phyloP scores from a whole-genome alignment of 2,113 vertebrate genomes.

The Sinocyclocheilus anshuiensis region DNA sequence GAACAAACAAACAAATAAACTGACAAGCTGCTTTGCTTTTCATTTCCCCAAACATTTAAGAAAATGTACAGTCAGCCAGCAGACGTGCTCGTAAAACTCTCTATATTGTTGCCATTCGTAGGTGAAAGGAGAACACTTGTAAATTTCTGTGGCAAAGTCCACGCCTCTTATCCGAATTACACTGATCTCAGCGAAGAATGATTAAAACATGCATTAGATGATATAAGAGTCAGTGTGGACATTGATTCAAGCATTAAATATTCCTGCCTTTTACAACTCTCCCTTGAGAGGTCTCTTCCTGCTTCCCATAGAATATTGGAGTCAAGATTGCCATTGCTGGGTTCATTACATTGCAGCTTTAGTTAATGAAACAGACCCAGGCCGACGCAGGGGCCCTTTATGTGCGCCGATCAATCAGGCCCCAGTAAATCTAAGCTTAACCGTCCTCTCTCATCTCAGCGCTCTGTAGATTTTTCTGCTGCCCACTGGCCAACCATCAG shows the following conservation, averaged over 20 bases:
- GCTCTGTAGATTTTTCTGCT: conserved; percentile 61
- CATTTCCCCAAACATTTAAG: conserved; percentile 67
- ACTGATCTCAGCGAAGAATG: conserved; percentile 88
- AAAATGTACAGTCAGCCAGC: conserved; percentile 82
- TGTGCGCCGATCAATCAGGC: conserved; percentile 45
- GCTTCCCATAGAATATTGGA: conserved; percentile 28
- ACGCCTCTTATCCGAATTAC: conserved; percentile 87
- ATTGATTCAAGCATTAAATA: conserved; percentile 87
- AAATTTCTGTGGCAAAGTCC: conserved; percentile 87
- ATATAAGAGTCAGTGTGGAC: conserved; percentile 85
- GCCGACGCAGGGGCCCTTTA: conserved; percentile 20
- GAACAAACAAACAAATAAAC: conserved; percentile 66
- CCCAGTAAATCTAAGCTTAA: conserved; percentile 37
- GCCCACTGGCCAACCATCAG: conserved; percentile 57
- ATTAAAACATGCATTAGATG: conserved; percentile 95
- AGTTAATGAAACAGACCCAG: conserved; percentile 55
- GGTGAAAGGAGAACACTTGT: conserved; percentile 87
- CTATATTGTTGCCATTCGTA: conserved; percentile 72
- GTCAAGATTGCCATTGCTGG: conserved; percentile 38
- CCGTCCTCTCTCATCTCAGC: conserved; percentile 28
- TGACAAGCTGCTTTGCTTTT: conserved; percentile 62
- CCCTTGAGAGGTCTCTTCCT: conserved; percentile 20
- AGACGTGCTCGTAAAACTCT: conserved; percentile 84
- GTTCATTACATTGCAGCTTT: conserved; percentile 55
- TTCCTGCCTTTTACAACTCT: conserved; percentile 36